Base-by-base conservation (phyloP, 2,888 invertebrate species). In the Agrochola macilenta region DNA sequence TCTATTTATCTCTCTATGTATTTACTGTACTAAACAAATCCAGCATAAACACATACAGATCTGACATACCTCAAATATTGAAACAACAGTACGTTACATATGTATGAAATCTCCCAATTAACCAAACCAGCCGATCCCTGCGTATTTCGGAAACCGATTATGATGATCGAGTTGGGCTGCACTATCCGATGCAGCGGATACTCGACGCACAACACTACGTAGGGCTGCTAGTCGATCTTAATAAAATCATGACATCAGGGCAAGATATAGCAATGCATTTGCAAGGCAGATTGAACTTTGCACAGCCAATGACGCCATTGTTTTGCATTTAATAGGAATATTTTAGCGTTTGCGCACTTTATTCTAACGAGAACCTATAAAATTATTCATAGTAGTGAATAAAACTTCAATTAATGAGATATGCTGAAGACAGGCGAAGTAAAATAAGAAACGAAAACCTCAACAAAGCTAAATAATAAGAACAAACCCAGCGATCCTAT, bases 81-180 rank as follows among this genome's bases (percentile, higher is more conserved):
- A 69, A 65, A 69, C 52, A 76, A 61, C 35, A 82, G 4, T 39
- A 43, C 57, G 30, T 30, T 61, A 65, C 30, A 43, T 60, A 66
- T 14, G 49, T 65, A 78, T 63, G 43, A 68, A 66, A 69, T 64
- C 39, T 14, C 11, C 49, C 70, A 58, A 75, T 74, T 70, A 63
- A 58, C 52, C 61, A 54, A 70, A 52, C 46, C 69, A 54, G 70
- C 30, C 70, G 77, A 49, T 70, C 46, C 35, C 70, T 58, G 46
- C 58, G 63, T 68, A 85, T 77, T 83, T 60, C 82, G 60, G 23
- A 49, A 81, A 81, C 14, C 54, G 70, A 85, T 83, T 81, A 83
- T 74, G 63, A 77, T 77, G 77, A 81, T 81, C 66, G 70, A 58
- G 61, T 64, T 58, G 52, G 46, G 46, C 73, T 63, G 77, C 69